Conservation (phyloP, 2,113 vertebrate species). For the Limnothrissa miodon region DNA sequence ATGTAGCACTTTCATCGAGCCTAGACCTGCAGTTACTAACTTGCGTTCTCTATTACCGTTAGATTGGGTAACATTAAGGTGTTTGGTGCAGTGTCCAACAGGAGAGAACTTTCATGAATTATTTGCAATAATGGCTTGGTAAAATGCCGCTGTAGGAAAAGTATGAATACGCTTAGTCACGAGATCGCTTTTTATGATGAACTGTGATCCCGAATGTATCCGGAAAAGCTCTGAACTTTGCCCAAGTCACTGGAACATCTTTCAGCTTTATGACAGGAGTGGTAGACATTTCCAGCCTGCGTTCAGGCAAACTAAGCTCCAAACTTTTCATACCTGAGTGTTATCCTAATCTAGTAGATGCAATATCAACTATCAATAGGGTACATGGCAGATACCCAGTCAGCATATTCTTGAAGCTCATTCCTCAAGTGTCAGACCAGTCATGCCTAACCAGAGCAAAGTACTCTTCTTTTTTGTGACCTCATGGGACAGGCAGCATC, state of each 20-base stretch:
- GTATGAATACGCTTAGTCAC: neutral
- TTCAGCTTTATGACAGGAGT: neutral
- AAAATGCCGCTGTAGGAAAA: neutral
- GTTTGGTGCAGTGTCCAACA: neutral
- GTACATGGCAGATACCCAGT: neutral
- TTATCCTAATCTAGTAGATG: neutral
- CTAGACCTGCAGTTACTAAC: neutral
- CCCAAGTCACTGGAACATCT: neutral
- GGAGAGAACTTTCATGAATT: neutral
- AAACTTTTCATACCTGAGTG: neutral
- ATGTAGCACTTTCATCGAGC: neutral
- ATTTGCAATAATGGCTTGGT: neutral
- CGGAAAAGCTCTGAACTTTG: constrained; percentile 2
- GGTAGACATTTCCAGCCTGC: neutral
- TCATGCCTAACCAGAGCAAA: neutral
- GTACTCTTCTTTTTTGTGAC: neutral
- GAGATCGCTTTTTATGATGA: neutral
- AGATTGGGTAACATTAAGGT: neutral
- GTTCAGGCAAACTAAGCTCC: neutral
- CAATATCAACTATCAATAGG: neutral
- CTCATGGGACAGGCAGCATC: neutral
- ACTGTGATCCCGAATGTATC: neutral
- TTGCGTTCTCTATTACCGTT: neutral
- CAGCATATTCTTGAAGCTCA: neutral
- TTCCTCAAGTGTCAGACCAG: neutral